Base-by-base conservation (phyloP, 92 coral and sea anemone genomes). In the Desmophyllum pertusum region DNA sequence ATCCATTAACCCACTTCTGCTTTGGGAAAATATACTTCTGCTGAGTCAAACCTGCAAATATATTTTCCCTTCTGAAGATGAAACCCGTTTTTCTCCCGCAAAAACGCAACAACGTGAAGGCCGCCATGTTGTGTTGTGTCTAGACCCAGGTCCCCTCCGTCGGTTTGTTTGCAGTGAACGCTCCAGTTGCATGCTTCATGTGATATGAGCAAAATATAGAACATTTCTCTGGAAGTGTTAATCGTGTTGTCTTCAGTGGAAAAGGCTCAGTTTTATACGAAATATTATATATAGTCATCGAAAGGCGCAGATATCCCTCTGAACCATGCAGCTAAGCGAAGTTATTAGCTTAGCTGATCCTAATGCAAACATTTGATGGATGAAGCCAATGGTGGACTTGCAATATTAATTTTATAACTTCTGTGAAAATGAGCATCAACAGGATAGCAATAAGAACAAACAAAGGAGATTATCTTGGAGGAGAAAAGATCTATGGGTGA, bases 401-500 rank as follows among this genome's bases (percentile, higher is more conserved):
- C 43, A 51, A 65, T 79, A 61, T 41, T 21, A 15, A 64, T 6
- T 72, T 43, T 42, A 52, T 41, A 48, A 42, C 75, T 51, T 10
- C 52, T 30, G 74, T 70, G 31, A 78, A 71, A 64, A 92, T 88
- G 94, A 88, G 89, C 61, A 87, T 89, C 87, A 94, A 94, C 78
- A 88, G 92, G 70, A 92, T 94, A 30, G 94, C 98, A 5, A 85
- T 94, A 18, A 80, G 95, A 53, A 94, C 98, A 43, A 92, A 94
- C 85, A 94, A 94, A 86, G 98, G 98, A 51, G 95, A 92, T 76
- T 94, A 94, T 72, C 70, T 92, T 45, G 98, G 94, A 29, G 98
- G 98, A n/a, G 98, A 94, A 73, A 89, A 89, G 76, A 85, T 94
- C 43, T 94, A 94, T 48, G 98, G 98, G 98, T 94, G 79, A 81